These are phyloP conservation scores for Lasiommata megera DNA, from an alignment of 2,888 invertebrate species.

Conservation along the genomic window DNA sequence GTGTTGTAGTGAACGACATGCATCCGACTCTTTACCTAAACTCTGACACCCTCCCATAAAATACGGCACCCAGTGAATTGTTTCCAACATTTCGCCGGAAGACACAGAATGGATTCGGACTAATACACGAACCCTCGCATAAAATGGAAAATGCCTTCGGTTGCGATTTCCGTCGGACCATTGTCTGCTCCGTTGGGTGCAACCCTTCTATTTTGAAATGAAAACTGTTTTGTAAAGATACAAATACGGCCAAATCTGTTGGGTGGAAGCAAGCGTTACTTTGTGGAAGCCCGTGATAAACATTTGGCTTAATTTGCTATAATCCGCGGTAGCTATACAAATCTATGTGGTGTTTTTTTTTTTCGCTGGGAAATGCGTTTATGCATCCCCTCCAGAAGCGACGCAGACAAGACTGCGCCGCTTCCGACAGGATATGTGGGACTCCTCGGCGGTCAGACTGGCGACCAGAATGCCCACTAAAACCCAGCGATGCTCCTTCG, in stretches of 20 bases:
- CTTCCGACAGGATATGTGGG: no score
- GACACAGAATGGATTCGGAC: slow-evolving; percentile 70
- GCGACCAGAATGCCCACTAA: no score
- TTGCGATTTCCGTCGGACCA: slow-evolving; percentile 64
- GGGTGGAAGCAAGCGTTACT: no score
- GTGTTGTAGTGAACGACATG: slow-evolving; percentile 17
- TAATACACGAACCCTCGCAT: slow-evolving; percentile 67
- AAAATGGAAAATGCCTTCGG: slow-evolving; percentile 70
- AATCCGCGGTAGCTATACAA: no score
- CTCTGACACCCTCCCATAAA: slow-evolving; percentile 58
- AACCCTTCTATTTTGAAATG: slow-evolving; percentile 62
- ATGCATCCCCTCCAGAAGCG: no score
- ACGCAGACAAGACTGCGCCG: no score
- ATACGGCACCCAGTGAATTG: slow-evolving; percentile 58
- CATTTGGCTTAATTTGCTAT: no score
- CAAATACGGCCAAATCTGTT: background rate
- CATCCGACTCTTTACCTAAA: slow-evolving; percentile 32
- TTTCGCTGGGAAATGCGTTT: no score
- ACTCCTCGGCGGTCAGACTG: no score
- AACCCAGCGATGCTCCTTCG: no score
- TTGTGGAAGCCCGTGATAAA: no score
- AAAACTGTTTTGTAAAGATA: slow-evolving; percentile 50
- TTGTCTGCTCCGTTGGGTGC: slow-evolving; percentile 69
- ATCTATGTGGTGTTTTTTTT: no score
- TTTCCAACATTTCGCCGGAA: slow-evolving; percentile 67